Base-by-base conservation (phyloP, 1,140 invertebrate genomes). In the Liolophura sinensis region DNA sequence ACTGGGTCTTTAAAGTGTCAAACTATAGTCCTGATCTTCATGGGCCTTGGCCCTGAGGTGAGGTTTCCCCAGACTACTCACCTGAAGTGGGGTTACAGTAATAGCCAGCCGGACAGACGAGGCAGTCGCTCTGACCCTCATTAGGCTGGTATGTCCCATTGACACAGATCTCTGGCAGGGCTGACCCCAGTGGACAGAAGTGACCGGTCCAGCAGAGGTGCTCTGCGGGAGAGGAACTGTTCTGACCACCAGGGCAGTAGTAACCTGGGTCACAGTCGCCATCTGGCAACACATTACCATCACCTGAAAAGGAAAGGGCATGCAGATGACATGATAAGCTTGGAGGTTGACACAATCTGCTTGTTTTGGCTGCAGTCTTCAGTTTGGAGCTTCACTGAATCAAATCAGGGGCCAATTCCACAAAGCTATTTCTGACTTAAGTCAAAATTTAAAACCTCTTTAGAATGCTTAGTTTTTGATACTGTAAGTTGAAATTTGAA, bases 171-270 rank as follows among this genome's bases (percentile, higher is more conserved):
- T 63, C 58, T 15, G 81, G 76, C 0, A 62, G 65, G 16, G 60
- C 51, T 12, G 78, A 73, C 14, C 79, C 81, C 59, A 68, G 55
- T 14, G 65, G 31, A 71, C 78, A 82, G 67, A 65, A 81, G 62
- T 79, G 76, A 47, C 78, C 80, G 22, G 56, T 64, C 69, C 70
- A 79, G 58, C 81, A 83, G 11, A 75, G 61, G 5, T 73, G 68
- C n/a, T 70, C 70, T 1, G 63, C n/a, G 1, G 81, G 81, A 14
- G 77, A 79, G n/a, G 67, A 52, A 15, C 73, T 70, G 55, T 69
- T 67, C 66, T 80, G 78, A 61, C 81, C 80, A 15, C 73, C 77
- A n/a, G 81, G 79, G 59, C 81, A 83, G 68, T 79, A 83, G 67
- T 78, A 83, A 24, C 81, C 81, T 25, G 76, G 60, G 12, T 68